Base-by-base conservation (phyloP, 1,140 invertebrate species). In the Bombus waltoni region DNA sequence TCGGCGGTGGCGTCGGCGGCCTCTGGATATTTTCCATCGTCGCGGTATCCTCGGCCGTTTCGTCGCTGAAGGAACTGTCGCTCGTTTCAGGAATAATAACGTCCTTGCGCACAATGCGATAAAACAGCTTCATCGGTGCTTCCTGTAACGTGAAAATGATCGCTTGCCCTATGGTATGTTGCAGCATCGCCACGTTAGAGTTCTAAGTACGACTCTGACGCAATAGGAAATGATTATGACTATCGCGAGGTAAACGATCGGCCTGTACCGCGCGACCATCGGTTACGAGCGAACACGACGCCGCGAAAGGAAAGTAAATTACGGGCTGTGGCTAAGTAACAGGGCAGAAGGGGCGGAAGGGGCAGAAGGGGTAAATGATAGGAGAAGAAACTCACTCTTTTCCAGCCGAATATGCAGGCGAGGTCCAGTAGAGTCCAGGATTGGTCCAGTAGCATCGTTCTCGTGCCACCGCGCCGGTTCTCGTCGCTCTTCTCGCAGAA, bases 381-480 rank as follows among this genome's bases (percentile, higher is more conserved):
- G 47, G 47, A 18, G 18, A 53, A 53, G 15, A 78, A 44, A 90
- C 91, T 93, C 82, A 94, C 94, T 90, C 90, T 91, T 72, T 94
- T 93, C 94, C 94, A 95, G 28, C 91, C 91, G 74, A 94, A 94
- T 74, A 95, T 95, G 72, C 92, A 94, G 5, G 94, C 91, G 1
- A 95, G 81, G 47, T 95, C 94, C 78, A 95, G 57, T 25, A 95
- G 88, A 1, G 94, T 94, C 94, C 94, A 95, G 1, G 93, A 93
- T 0, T 89, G 90, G 75, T 94, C 91, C n/a, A 95, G 88, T 1
- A 87, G 3, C 44, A 87, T 82, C 70, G 90, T 87, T 1, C 28
- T 57, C n/a, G 73, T 0, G 32, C 8, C 2, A 15, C 38, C 32
- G 3, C 42, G 5, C 1, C 38, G 28, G 0, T 68, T 42, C 11